These are phyloP conservation scores for Drosophila subpulchrella DNA, from an alignment of 1,140 invertebrate species.

Conservation along the genomic window DNA sequence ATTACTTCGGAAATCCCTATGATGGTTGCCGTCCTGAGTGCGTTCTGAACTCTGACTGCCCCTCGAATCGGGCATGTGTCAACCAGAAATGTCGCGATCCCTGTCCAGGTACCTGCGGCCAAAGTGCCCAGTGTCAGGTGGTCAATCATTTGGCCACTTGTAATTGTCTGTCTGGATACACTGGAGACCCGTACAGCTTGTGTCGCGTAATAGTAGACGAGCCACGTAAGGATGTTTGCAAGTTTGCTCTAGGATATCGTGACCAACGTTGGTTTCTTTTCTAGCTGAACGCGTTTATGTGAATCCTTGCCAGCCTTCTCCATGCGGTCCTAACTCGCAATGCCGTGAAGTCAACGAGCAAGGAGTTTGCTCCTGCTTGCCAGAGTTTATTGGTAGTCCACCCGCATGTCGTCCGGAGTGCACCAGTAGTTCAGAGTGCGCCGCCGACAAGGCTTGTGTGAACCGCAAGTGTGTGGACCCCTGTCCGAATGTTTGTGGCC, in stretches of 20 bases:
- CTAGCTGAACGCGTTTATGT: slow-evolving; percentile 68
- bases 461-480: slow-evolving; percentile 93
- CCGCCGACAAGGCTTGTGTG: slow-evolving; percentile 89
- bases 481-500: slow-evolving; percentile 91
- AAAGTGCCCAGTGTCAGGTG: slow-evolving; percentile 88
- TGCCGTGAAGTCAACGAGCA: slow-evolving; percentile 87
- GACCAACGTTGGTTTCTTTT: slow-evolving; percentile 35
- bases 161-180: slow-evolving; percentile 88
- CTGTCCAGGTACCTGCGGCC: slow-evolving; percentile 91
- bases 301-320: slow-evolving; percentile 90
- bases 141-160: slow-evolving; percentile 91
- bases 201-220: slow-evolving; percentile 85
- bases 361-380: slow-evolving; percentile 91
- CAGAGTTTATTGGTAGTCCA: slow-evolving; percentile 91
- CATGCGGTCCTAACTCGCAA: slow-evolving; percentile 89
- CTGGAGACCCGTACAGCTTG: slow-evolving; percentile 89
- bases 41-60: slow-evolving; percentile 90
- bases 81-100: slow-evolving; percentile 92
- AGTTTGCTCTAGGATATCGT: background rate
- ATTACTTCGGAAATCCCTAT: slow-evolving; percentile 90
- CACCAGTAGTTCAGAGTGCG: slow-evolving; percentile 90
- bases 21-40: slow-evolving; percentile 91
- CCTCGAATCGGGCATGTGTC: slow-evolving; percentile 89
- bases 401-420: slow-evolving; percentile 91
- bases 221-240: slow-evolving; percentile 85